These are phyloP conservation scores for Pangasius macronema DNA, from an alignment of 2,797 vertebrate species.

Conservation along the genomic window DNA sequence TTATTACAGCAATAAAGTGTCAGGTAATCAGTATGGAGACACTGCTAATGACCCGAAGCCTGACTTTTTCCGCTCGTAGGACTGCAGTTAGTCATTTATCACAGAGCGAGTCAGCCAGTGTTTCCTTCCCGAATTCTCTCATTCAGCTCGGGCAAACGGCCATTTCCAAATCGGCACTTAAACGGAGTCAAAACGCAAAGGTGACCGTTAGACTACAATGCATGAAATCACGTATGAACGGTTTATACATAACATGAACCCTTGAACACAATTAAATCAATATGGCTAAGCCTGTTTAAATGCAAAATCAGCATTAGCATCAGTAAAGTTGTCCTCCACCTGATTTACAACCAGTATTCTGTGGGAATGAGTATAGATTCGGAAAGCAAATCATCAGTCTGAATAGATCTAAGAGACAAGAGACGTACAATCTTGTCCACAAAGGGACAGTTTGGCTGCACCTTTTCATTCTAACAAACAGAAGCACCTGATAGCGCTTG, in stretches of 20 bases:
- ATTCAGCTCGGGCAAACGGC: neutral
- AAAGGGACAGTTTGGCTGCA: neutral
- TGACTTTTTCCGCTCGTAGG: slow-evolving; percentile 42
- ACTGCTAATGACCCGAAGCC: slow-evolving; percentile 52
- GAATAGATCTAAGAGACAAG: neutral
- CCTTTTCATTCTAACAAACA: neutral
- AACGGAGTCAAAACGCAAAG: neutral
- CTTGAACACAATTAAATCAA: slow-evolving; percentile 33
- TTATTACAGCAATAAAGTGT: slow-evolving; percentile 60
- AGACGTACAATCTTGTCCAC: neutral
- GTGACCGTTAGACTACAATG: neutral
- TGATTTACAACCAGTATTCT: neutral
- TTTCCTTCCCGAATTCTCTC: neutral
- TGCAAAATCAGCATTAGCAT: slow-evolving; percentile 14
- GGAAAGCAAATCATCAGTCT: slow-evolving; percentile 14
- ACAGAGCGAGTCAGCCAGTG: slow-evolving; percentile 22
- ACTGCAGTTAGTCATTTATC: slow-evolving; percentile 41
- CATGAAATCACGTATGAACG: neutral
- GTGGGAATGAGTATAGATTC: slow-evolving; percentile 19
- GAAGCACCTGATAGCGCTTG: neutral
- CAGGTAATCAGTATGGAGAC: slow-evolving; percentile 58
- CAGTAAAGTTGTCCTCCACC: slow-evolving; percentile 15
- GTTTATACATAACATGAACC: neutral
- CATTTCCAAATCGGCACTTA: neutral
- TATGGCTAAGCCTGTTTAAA: neutral